phyloP scores from a whole-genome alignment of 2,113 vertebrate species.

The Ramphastos sulfuratus region DNA sequence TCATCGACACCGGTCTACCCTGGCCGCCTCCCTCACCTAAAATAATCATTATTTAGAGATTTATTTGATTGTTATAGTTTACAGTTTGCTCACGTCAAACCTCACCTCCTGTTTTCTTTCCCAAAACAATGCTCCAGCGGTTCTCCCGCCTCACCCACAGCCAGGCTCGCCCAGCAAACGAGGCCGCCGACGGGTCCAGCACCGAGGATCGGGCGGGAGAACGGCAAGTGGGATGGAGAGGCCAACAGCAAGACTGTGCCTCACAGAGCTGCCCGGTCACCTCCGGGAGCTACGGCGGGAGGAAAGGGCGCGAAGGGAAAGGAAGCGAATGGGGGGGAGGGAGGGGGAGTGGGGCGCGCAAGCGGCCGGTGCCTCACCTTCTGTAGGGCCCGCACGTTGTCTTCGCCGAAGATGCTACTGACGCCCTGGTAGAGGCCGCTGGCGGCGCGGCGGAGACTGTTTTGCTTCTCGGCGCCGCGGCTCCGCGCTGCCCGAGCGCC shows the following conservation, averaged over 20 bases:
- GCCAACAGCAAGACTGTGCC: no score
- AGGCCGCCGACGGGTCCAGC: background rate
- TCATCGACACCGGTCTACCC: background rate
- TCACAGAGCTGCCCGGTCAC: background rate
- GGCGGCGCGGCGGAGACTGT: constrained; percentile 85
- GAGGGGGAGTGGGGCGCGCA: no score
- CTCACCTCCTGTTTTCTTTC: background rate
- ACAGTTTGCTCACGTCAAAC: background rate
- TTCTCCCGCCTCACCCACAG: background rate
- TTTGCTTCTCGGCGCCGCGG: constrained; percentile 79
- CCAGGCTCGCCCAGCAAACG: background rate
- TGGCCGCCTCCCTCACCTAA: background rate
- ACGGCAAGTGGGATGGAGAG: background rate
- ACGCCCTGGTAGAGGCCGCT: constrained; percentile 86
- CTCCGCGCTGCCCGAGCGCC: constrained; percentile 78
- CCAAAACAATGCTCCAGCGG: background rate
- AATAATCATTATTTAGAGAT: rapidly evolving
- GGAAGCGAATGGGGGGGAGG: background rate
- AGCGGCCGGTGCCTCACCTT: constrained; percentile 78
- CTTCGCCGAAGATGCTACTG: constrained; percentile 88
- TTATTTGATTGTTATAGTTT: rapidly evolving
- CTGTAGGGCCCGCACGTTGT: constrained; percentile 87
- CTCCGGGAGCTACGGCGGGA: background rate
- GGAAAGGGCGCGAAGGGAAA: background rate
- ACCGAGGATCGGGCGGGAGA: background rate